A percentile compares a stretch with the other conserved stretches of the same genome.
These are phyloP conservation scores for Epinotia nisella DNA, from an alignment of 2,888 invertebrate species.

Conservation along the genomic window DNA sequence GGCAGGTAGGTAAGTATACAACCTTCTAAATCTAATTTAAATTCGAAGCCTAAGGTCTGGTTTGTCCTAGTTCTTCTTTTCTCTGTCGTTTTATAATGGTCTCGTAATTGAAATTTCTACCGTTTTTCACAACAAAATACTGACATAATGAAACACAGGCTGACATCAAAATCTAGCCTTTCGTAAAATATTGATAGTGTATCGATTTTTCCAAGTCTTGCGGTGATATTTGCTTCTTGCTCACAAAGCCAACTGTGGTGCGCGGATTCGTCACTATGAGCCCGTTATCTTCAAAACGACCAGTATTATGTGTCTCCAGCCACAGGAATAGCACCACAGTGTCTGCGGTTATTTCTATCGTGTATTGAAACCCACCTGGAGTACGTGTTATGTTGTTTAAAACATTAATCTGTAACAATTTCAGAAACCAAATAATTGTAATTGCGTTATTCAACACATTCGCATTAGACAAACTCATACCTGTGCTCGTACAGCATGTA, in stretches of 20 bases:
- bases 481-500: too few species aligned
- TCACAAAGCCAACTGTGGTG: constrained; percentile 55
- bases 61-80: too few species aligned
- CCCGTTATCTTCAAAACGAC: constrained; percentile 91
- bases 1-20: too few species aligned
- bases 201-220: constrained; percentile 61
- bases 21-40: too few species aligned
- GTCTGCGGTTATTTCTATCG: constrained; percentile 69
- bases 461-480: not conserved
- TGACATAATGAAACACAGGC: not conserved
- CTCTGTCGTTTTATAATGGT: too few species aligned
- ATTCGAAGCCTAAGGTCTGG: too few species aligned
- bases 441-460: not conserved
- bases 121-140: too few species aligned
- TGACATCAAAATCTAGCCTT: constrained; percentile 43
- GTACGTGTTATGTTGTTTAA: constrained; percentile 13
- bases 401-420: constrained; percentile 36
- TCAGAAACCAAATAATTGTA: not conserved
- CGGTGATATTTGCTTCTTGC: constrained; percentile 53
- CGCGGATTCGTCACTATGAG: constrained; percentile 80
- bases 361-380: constrained; percentile 48
- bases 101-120: too few species aligned
- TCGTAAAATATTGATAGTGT: constrained; percentile 66
- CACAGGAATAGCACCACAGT: constrained; percentile 88
- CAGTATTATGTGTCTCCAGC: constrained; percentile 85